phyloP scores from a whole-genome alignment of 2,797 vertebrate genomes.

The Sparus aurata region DNA sequence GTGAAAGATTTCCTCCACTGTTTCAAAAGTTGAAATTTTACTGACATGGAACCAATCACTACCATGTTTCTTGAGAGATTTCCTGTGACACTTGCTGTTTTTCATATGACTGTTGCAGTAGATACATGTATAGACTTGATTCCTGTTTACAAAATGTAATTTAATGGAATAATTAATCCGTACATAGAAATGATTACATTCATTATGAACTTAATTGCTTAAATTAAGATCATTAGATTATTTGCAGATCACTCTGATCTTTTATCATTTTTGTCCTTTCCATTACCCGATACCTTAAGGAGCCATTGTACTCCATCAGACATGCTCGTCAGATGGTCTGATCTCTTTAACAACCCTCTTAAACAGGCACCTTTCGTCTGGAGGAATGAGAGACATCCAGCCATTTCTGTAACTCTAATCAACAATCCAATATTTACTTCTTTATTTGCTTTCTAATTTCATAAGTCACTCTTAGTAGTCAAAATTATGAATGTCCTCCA shows the following conservation, averaged over 20 bases:
- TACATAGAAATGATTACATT: too few relatives aligned
- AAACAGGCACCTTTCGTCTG: too few relatives aligned
- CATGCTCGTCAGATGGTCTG: background rate
- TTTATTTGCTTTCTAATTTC: background rate
- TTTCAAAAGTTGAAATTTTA: background rate
- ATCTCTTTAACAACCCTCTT: too few relatives aligned
- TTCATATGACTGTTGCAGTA: background rate
- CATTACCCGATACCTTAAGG: background rate
- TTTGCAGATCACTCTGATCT: background rate
- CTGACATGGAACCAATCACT: slow-evolving; percentile 9
- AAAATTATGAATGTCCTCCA: background rate
- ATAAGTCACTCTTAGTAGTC: background rate
- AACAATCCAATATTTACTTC: background rate
- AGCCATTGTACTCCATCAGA: background rate
- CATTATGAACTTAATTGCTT: background rate
- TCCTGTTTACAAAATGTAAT: background rate
- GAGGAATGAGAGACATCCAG: too few relatives aligned
- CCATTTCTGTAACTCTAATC: background rate
- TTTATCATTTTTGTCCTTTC: background rate
- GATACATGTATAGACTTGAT: background rate
- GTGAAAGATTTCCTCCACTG: slow-evolving; percentile 1
- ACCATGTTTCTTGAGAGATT: background rate
- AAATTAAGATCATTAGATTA: background rate
- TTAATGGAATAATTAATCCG: background rate
- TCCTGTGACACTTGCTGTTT: background rate